These are phyloP conservation scores for Carettochelys insculpta DNA, from an alignment of 2,113 vertebrate species.

Conservation along the genomic window DNA sequence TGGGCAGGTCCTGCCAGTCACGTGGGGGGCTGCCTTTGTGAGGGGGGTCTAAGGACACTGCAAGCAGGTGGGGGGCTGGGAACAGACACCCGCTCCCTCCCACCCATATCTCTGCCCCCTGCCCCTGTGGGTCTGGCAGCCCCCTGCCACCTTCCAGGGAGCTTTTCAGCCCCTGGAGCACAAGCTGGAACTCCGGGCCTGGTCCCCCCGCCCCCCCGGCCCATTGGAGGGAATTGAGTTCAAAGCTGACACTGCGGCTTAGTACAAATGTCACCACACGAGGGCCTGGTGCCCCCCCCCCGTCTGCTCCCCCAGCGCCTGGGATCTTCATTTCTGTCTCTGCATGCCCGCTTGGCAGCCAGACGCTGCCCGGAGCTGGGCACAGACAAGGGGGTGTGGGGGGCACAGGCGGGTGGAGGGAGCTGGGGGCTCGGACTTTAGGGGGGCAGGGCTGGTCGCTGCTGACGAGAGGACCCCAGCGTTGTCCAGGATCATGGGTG, in stretches of 20 bases:
- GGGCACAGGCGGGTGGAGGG: not conserved
- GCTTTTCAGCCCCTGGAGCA: conserved; percentile 70
- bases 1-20: no score
- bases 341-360: not conserved
- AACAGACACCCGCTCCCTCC: not conserved
- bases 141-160: not conserved
- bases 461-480: not conserved
- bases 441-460: no score
- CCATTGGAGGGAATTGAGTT: conserved; percentile 78
- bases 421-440: not conserved
- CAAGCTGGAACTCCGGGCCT: conserved; percentile 34
- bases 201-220: conserved; percentile 36
- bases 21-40: not conserved
- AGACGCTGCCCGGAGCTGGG: not conserved
- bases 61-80: no score
- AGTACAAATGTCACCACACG: conserved; percentile 74
- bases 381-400: not conserved
- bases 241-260: conserved; percentile 78
- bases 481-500: not conserved
- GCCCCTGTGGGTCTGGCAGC: not conserved
- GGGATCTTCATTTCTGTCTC: conserved; percentile 14
- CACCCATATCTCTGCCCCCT: not conserved
- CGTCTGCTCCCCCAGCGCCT: not conserved
- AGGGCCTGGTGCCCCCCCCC: not conserved
- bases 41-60: no score